Base-by-base conservation (phyloP, 1,140 invertebrate genomes). In the Sinonovacula constricta region DNA sequence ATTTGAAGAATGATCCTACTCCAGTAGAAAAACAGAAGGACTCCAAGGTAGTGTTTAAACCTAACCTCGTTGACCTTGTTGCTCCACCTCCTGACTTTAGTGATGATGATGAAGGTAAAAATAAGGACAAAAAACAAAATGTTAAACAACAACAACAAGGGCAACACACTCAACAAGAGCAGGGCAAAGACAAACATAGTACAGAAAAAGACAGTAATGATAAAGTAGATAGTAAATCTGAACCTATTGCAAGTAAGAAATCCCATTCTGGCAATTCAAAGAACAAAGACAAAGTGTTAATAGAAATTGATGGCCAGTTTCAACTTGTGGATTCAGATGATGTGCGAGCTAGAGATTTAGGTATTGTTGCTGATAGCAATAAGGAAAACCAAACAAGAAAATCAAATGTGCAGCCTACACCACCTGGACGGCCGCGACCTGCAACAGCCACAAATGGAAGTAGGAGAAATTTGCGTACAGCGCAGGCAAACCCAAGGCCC, bases 291-390 rank as follows among this genome's bases (percentile, higher is more conserved):
- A 82, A 85, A 79, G 82, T 88, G 63, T 70, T 88, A 26, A 81
- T 90, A n/a, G 89, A 90, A 83, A 78, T 83, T 39, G 86, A 87
- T 75, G 89, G 89, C 54, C 87, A 89, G 63, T 90, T 90, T 85
- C 78, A 87, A 63, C 71, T 89, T 12, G 79, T 90, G 1, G 84
- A 69, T 72, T 75, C 82, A 24, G 82, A 88, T 59, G 88, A 90
- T 56, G 68, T 89, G n/a, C 70, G 81, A 18, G 82, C 88, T 26
- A 76, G 77, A 49, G 72, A 81, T 34, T 53, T 79, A 51, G 82
- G 76, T n/a, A 45, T 79, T 22, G 62, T 74, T 22, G 30, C 68
- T 31, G 69, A 59, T 28, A 70, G 66, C 26, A 68, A 80, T 31
- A 80, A 83, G 49, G 36, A 59, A 53, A 39, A 74, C 14, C n/a